Evolutionary conservation across 2,113 vertebrate genomes (phyloP), one percentile per base, ranked within the genome.

Genomic region (Nothoprocta perdicaria): DNA sequence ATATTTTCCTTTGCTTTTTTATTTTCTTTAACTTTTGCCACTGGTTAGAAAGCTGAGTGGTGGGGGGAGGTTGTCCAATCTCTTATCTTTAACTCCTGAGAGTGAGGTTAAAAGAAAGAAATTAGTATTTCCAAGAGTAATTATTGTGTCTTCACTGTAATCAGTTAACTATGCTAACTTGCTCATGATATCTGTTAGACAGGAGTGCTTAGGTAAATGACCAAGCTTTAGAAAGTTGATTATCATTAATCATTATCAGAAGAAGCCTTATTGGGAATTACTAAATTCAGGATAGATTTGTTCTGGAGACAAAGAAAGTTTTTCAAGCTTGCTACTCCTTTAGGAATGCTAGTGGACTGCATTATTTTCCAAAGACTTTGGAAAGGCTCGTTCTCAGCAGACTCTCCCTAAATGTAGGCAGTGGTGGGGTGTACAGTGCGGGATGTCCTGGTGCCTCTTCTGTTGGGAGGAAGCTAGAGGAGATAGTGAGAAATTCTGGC

Each of bases 221-320:
- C 84, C 81, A 94, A 83, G 85, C 69, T 96, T 97, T 94, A 87
- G 94, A 94, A 97, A 93, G 78, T 94, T 95, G 97, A 97, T 97
- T 96, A 94, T 73, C 78, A 95, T 97, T 96, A 92, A 95, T 97
- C 94, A 94, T 95, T 86, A 88, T 77, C 53, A 96, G 90, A 97
- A 90, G 68, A 55, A 86, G 40, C 33, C 91, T 91, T 84, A 94
- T 95, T 93, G 97, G 66, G 62, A 96, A 97, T 97, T 97, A 85
- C 93, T 93, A 97, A 95, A 95, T 95, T 96, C 95, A 73, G 94
- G 97, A 96, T 93, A 97, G 95, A 94, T 97, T 93, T 94, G 78
- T 90, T 96, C 92, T 93, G 46, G 73, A 97, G 93, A 96, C 96
- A 97, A 97, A 93, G n/a, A 52, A 96, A 93, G 95, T 94, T 94